phyloP scores from a whole-genome alignment of 2,797 vertebrate species.

The Paramormyrops hopkinsi region DNA sequence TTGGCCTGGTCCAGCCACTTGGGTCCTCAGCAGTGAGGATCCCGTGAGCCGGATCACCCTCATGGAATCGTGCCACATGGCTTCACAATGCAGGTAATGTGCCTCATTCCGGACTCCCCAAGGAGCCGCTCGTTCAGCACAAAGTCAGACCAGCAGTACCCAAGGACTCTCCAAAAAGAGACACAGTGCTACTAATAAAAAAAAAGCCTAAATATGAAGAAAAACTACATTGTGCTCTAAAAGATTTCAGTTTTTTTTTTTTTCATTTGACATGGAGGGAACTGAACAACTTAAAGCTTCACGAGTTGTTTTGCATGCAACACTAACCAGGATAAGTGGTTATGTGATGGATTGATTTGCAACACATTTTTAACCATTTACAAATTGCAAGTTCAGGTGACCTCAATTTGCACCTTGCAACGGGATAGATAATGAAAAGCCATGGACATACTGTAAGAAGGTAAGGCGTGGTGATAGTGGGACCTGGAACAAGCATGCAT shows the following conservation, averaged over 20 bases:
- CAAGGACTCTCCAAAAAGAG: background rate
- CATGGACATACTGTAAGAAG: background rate
- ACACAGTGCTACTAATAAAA: background rate
- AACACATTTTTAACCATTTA: background rate
- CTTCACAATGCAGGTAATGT: background rate
- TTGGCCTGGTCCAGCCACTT: background rate
- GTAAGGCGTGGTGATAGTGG: background rate
- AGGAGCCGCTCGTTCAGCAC: background rate
- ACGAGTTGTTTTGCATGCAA: background rate
- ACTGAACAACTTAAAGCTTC: background rate
- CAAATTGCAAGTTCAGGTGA: background rate
- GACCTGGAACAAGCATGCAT: constrained; percentile 1
- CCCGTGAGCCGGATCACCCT: background rate
- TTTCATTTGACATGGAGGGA: background rate
- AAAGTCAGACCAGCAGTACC: background rate
- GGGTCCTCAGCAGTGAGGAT: background rate
- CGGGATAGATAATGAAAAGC: background rate
- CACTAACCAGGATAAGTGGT: background rate
- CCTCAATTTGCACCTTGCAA: background rate
- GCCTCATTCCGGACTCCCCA: background rate
- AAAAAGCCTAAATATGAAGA: background rate
- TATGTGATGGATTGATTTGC: background rate
- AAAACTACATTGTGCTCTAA: background rate
- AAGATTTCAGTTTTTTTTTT: background rate
- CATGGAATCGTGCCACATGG: background rate